phyloP scores from a whole-genome alignment of 2,888 invertebrate genomes.

The Eumerus sabulonum region DNA sequence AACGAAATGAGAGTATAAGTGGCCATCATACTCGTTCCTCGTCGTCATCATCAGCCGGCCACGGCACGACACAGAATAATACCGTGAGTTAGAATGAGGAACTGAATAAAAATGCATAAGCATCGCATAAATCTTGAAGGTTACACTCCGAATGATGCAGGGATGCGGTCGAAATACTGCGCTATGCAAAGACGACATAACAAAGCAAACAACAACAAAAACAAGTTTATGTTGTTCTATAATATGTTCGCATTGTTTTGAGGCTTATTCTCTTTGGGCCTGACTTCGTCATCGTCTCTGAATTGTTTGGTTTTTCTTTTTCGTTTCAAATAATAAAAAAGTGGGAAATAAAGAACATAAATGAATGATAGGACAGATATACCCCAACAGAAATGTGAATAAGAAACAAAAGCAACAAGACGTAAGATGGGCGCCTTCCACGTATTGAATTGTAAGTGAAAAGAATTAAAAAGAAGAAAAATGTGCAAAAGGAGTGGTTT shows the following conservation, averaged over 20 bases:
- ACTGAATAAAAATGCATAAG: slow-evolving; percentile 65
- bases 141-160: slow-evolving; percentile 14
- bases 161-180: background rate
- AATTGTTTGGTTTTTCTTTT: slow-evolving; percentile 42
- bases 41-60: too few relatives aligned
- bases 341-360: slow-evolving; percentile 60
- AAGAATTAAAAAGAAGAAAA: slow-evolving; percentile 2
- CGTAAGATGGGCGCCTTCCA: slow-evolving; percentile 65
- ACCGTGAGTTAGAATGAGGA: slow-evolving; percentile 7
- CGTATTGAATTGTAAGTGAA: slow-evolving; percentile 22
- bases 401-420: slow-evolving; percentile 5
- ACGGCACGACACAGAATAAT: too few relatives aligned
- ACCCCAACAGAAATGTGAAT: slow-evolving; percentile 59
- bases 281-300: slow-evolving; percentile 46
- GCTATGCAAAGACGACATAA: too few relatives aligned
- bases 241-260: slow-evolving; percentile 42
- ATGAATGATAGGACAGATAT: slow-evolving; percentile 61
- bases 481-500: slow-evolving; percentile 55
- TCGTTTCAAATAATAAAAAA: slow-evolving; percentile 42
- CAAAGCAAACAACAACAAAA: slow-evolving; percentile 6
- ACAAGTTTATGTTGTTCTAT: background rate
- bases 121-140: slow-evolving; percentile 68
- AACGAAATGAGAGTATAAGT: slow-evolving; percentile 64
- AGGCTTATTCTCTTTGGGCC: background rate
- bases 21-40: slow-evolving; percentile 45